phyloP scores from a whole-genome alignment of 2,888 invertebrate genomes.

The Allolobophora icterica region DNA sequence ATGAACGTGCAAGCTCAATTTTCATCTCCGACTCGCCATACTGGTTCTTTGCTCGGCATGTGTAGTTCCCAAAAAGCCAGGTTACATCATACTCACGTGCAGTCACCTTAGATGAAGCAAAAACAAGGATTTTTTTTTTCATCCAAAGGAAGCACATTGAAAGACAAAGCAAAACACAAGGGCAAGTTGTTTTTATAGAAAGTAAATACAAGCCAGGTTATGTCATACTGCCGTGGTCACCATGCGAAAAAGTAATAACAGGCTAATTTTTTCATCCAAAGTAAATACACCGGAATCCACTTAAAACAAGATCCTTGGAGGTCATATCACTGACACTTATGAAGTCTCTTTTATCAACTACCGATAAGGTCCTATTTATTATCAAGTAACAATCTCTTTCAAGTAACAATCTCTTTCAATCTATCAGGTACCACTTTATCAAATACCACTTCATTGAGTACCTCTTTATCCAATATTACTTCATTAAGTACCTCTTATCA shows the following conservation, averaged over 20 bases:
- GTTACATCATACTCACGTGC: conserved; percentile 45
- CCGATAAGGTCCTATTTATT: too few relatives aligned
- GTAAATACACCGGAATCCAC: neutral
- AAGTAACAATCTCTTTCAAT: neutral
- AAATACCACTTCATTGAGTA: neutral
- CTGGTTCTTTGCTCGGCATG: conserved; percentile 46
- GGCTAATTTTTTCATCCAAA: neutral
- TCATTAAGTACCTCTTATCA: neutral
- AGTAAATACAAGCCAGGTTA: conserved; percentile 43
- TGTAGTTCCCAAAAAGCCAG: conserved; percentile 50
- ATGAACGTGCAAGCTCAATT: conserved; percentile 42
- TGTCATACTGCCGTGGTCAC: conserved; percentile 44
- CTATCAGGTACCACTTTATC: neutral
- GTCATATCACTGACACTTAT: neutral
- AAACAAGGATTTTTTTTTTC: neutral
- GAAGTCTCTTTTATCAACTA: neutral
- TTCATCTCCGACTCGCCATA: conserved; percentile 34
- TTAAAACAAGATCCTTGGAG: neutral
- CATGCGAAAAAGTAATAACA: conserved; percentile 4
- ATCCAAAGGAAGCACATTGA: neutral
- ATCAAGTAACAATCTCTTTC: neutral
- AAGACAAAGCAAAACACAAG: too few relatives aligned
- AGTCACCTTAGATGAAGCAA: conserved; percentile 36
- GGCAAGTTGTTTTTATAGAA: too few relatives aligned
- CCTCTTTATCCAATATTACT: neutral